phyloP scores from a whole-genome alignment of 2,113 vertebrate genomes.

The Heterotis niloticus region DNA sequence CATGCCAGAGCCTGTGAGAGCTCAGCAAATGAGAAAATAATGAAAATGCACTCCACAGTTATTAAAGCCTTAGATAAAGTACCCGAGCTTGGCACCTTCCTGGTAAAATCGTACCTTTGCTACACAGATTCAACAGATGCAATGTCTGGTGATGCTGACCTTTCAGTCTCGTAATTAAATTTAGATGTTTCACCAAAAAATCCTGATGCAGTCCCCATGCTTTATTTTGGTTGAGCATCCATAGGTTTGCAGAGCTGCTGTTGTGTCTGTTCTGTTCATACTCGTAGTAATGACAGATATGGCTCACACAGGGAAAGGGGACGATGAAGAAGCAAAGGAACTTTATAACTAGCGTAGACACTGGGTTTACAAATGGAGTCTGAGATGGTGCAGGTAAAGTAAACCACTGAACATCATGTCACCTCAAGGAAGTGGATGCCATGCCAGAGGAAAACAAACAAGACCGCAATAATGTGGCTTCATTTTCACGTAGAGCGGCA shows the following conservation, averaged over 20 bases:
- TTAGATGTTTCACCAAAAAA: constrained; percentile 22
- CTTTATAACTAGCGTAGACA: no score
- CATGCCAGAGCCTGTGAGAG: constrained; percentile 23
- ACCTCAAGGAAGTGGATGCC: background rate
- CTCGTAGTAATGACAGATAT: no score
- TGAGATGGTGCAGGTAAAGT: no score
- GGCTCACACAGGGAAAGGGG: no score
- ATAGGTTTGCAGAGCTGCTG: background rate
- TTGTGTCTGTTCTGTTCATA: background rate
- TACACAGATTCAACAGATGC: constrained; percentile 29
- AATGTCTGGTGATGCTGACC: background rate
- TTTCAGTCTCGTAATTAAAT: background rate
- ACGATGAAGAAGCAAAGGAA: no score
- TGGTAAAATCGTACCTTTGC: background rate
- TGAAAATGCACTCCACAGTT: constrained; percentile 36
- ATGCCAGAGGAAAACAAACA: background rate
- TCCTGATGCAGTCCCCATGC: background rate
- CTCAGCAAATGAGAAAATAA: constrained; percentile 33
- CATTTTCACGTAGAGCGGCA: background rate
- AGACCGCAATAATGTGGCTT: background rate
- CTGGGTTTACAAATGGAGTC: no score
- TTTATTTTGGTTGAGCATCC: background rate
- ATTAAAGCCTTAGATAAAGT: constrained; percentile 33
- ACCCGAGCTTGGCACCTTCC: background rate
- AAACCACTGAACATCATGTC: no score